phyloP scores from a whole-genome alignment of 2,113 vertebrate species.

The Archilochus colubris region DNA sequence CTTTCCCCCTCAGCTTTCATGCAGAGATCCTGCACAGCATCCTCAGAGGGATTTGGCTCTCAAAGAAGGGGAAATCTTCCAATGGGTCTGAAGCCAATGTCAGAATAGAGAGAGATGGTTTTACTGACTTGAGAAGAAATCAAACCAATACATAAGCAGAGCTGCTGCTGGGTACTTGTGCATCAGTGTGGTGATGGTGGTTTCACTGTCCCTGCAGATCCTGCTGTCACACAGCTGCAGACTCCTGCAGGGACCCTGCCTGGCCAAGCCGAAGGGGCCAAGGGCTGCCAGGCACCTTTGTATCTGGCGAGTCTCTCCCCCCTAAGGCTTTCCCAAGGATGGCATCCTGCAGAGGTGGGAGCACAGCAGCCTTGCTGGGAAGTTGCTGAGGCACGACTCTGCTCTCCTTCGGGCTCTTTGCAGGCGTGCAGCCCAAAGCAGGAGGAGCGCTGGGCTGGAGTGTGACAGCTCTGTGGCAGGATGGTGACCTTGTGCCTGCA shows the following conservation, averaged over 20 bases:
- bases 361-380: neutral
- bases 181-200: neutral
- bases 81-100: neutral
- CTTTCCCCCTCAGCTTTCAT: neutral
- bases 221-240: neutral
- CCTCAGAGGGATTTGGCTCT: neutral
- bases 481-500: rapidly evolving
- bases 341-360: too few species aligned
- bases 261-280: neutral
- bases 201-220: neutral
- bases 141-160: neutral
- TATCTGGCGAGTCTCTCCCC: rapidly evolving
- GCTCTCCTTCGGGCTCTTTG: neutral
- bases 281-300: too few species aligned
- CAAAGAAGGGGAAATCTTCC: neutral
- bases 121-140: neutral
- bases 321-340: neutral
- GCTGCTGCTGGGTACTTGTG: too few species aligned
- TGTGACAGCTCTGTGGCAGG: too few species aligned
- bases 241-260: too few species aligned
- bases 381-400: neutral
- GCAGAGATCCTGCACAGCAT: rapidly evolving
- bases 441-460: neutral
- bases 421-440: neutral
- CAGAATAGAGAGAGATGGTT: neutral